phyloP scores from a whole-genome alignment of 2,797 vertebrate species.

The Enteromius unitaeniatus region DNA sequence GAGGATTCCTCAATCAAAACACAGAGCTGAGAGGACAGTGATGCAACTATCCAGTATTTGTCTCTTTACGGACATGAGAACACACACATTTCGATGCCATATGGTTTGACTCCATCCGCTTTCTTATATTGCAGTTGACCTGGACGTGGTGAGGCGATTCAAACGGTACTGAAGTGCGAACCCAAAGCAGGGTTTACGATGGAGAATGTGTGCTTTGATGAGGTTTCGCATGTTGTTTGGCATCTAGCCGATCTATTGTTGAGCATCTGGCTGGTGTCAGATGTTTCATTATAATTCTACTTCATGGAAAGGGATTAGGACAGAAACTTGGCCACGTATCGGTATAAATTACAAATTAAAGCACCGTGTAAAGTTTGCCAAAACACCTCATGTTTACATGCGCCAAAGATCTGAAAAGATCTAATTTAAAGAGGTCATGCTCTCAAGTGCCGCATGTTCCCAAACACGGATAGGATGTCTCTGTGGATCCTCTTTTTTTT shows the following conservation, averaged over 20 bases:
- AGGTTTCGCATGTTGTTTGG: constrained; percentile 22
- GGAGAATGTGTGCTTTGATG: constrained; percentile 25
- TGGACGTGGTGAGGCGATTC: constrained; percentile 45
- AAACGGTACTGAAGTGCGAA: constrained; percentile 9
- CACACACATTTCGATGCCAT: constrained; percentile 28
- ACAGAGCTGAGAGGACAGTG: constrained; percentile 25
- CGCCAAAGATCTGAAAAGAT: constrained; percentile 39
- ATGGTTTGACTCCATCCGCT: constrained; percentile 46
- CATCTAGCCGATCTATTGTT: constrained; percentile 35
- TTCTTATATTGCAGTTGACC: constrained; percentile 3
- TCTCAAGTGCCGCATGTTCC: constrained; percentile 29
- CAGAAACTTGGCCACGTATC: constrained; percentile 44
- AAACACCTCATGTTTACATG: constrained; percentile 45
- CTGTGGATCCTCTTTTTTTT: constrained; percentile 13
- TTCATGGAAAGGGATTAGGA: constrained; percentile 28
- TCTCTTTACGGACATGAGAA: not conserved
- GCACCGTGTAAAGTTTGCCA: constrained; percentile 27
- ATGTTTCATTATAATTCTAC: constrained; percentile 34
- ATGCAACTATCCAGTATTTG: constrained; percentile 10
- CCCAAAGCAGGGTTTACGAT: constrained; percentile 15
- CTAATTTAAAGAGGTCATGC: constrained; percentile 29
- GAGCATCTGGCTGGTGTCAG: constrained; percentile 46
- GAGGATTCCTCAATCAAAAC: constrained; percentile 43
- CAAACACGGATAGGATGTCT: constrained; percentile 31
- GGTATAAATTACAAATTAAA: constrained; percentile 40